Evolutionary conservation across 2,113 vertebrate species (phyloP), one percentile per base, ranked within the genome.

Genomic region (Dryoscopus gambensis): DNA sequence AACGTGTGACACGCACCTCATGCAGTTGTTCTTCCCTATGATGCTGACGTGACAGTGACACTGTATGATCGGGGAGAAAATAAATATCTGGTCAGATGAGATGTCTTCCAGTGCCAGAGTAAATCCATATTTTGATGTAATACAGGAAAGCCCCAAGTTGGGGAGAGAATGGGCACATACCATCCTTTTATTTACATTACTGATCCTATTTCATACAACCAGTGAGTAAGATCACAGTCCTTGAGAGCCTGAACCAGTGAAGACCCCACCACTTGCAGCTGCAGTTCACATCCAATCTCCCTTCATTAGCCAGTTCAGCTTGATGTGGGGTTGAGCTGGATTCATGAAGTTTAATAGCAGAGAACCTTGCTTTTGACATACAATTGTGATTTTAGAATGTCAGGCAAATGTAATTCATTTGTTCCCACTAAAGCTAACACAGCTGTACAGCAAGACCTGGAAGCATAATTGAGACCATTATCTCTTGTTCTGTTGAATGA

Each of bases 191-290:
- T 37, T 83, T 13, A 42, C 14, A 13, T 27, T 55, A 16, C 20
- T 76, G 39, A n/a, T 83, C 16, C 39, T 55, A 7, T 79, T 68
- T 73, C n/a, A 39, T 39, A 25, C 13, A 55, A 57, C 5, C 57
- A 33, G 9, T 47, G 9, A 57, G 28, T 37, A 73, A 80, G 44
- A 64, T 14, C 31, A 39, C 18, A 62, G 14, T 3, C 49, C 60
- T 19, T 47, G 35, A 60, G 31, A 80, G 16, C 11, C 42, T 77
- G 70, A 77, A 74, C 5, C 13, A n/a, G 8, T 23, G 30, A 85
- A 82, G 19, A 52, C 9, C 0, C 4, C 5, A 6, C 18, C 2
- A 7, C 12, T 28, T 35, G 27, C 46, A 80, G 0, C 18, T 39
- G 27, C 46, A 80, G 24, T 20, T 89, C 37, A 31, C 23, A 15